These are phyloP conservation scores for Nycticorax nycticorax DNA, from an alignment of 2,113 vertebrate species.

Conservation along the genomic window DNA sequence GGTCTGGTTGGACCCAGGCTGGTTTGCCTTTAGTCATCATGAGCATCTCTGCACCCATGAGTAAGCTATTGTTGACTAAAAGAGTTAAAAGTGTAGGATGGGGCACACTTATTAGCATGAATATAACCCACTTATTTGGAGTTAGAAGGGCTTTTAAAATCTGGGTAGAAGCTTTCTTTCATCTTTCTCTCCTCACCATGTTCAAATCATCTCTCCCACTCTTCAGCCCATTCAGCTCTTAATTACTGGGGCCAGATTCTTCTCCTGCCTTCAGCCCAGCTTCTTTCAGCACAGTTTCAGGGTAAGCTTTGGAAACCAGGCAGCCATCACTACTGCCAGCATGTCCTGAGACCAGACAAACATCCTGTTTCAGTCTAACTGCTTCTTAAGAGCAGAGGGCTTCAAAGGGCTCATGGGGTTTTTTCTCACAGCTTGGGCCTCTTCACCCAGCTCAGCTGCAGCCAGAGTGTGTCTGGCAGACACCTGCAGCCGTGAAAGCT, in stretches of 20 bases:
- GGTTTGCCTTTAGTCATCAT: neutral
- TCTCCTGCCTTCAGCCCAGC: neutral
- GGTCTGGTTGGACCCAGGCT: neutral
- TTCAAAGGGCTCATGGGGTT: neutral
- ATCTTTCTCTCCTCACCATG: neutral
- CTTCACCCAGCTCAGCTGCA: neutral
- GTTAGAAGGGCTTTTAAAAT: neutral
- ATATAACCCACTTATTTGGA: neutral
- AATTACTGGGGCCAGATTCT: neutral
- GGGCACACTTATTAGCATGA: neutral
- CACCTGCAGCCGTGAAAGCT: neutral
- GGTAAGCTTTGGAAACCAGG: neutral
- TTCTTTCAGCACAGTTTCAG: neutral
- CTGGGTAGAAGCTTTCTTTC: neutral
- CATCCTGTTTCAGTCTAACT: slow-evolving; percentile 37
- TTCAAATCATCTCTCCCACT: neutral
- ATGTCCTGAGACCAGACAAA: neutral
- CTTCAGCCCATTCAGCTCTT: neutral
- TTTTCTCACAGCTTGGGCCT: neutral
- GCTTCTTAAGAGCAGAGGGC: neutral
- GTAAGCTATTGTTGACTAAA: neutral
- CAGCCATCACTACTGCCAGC: neutral
- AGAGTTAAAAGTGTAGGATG: neutral
- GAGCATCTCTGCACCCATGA: neutral
- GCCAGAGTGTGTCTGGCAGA: neutral